Base-by-base conservation (phyloP, 2,797 vertebrate genomes). In the Poeciliopsis turneri region DNA sequence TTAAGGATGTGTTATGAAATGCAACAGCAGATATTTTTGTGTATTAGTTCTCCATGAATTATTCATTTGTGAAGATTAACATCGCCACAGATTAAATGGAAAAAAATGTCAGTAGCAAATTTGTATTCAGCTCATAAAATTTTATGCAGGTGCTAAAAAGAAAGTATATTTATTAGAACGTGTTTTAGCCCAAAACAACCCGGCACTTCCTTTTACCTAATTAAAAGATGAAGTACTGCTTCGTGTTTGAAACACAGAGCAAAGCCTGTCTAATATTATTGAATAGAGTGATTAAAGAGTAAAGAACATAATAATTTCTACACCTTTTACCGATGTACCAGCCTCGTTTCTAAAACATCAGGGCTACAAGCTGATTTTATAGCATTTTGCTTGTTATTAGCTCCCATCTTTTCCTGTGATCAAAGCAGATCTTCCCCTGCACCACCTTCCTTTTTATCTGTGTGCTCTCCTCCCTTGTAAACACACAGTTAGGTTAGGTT, bases 401-500 rank as follows among this genome's bases (percentile, higher is more conserved):
- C 20, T 69, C 46, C 59, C 61, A 69, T 69, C 75, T 41, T 77
- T 51, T 41, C 7, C 57, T 51, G 46, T 18, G 66, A 72, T 76
- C 57, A 82, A 75, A 78, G 77, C 30, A 3, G 55, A 57, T 20
- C 70, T 59, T 41, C 64, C 45, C 1, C 30, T 10, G 20, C 16
- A 20, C 53, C 78, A 57, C 51, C 61, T 69, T 78, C 79, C 78
- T 86, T 81, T 69, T 79, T 51, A 8, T 69, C 86, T n/a, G 5
- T 28, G n/a, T 76, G 33, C 75, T 82, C 86, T 43, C 72, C 82
- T 88, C 79, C 69, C 79, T 74, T 81, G 84, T 91, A 91, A 91
- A 90, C 78, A 88, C 45, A 72, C 82, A 85, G 75, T 88, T 73
- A 74, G 76, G 74, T 88, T 73, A 74, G 76, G 70, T 76, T 59